phyloP scores from a whole-genome alignment of 2,113 vertebrate species.

The Crotophaga sulcirostris region DNA sequence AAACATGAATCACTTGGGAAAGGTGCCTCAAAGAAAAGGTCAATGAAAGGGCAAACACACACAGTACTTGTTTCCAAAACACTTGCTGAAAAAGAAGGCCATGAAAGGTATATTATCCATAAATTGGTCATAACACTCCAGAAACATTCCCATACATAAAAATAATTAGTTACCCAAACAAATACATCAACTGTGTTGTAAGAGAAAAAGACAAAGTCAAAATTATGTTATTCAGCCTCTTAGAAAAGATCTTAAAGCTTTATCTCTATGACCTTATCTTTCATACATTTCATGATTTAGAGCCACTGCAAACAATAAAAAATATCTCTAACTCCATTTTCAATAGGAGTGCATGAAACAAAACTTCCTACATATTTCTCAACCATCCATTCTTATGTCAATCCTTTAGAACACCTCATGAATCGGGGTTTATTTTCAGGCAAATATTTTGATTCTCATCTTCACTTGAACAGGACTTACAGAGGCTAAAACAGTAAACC shows the following conservation, averaged over 20 bases:
- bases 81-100: background rate
- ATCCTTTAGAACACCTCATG: background rate
- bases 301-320: background rate
- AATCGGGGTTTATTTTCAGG: background rate
- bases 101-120: background rate
- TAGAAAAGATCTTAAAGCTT: background rate
- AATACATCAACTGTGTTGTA: background rate
- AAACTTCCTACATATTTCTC: background rate
- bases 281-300: background rate
- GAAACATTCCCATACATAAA: background rate
- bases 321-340: background rate
- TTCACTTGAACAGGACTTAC: background rate
- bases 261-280: background rate
- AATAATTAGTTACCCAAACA: background rate
- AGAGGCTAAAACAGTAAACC: background rate
- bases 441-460: background rate
- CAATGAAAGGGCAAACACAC: conserved; percentile 1
- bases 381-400: background rate
- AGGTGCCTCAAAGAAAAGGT: background rate
- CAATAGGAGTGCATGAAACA: background rate
- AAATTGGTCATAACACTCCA: background rate
- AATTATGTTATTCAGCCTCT: background rate
- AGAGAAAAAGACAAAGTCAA: background rate
- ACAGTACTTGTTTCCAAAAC: background rate
- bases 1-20: background rate